A percentile compares a stretch with the other conserved stretches of the same genome.
Evolutionary conservation across 1,140 invertebrate genomes (phyloP).

Genomic region (Polypedilum vanderplanki): DNA sequence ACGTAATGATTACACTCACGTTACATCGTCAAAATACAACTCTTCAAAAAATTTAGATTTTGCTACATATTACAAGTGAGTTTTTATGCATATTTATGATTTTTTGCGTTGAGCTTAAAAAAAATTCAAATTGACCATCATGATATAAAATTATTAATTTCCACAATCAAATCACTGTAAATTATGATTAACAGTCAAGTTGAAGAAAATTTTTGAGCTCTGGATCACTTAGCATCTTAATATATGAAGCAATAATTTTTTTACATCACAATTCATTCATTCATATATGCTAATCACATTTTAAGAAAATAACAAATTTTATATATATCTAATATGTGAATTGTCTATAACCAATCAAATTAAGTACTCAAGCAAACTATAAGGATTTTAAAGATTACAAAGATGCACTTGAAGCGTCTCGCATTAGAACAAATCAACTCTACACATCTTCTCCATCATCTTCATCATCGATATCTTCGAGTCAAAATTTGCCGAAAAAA

Average conservation of each 20-base stretch:
- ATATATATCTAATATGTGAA: no score
- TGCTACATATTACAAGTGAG: background rate
- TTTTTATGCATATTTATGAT: background rate
- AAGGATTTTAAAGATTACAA: background rate
- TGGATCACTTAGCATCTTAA: background rate
- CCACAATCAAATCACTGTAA: background rate
- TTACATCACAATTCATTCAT: background rate
- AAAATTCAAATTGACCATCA: no score
- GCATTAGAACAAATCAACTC: no score
- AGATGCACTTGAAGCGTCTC: background rate
- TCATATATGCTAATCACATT: background rate
- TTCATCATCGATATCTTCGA: background rate
- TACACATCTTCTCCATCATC: no score
- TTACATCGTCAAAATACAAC: background rate
- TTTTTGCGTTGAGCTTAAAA: no score
- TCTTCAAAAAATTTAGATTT: slow-evolving; percentile 22
- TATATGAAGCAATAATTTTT: background rate
- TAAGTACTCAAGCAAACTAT: background rate
- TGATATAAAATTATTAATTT: no score
- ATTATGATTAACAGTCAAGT: background rate
- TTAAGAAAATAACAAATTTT: no score
- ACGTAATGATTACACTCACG: background rate
- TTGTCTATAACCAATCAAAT: no score
- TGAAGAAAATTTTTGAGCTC: no score
- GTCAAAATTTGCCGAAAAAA: background rate